A percentile compares a stretch with the other conserved stretches of the same genome.
Evolutionary conservation across 2,113 vertebrate species (phyloP).

Genomic region (Leiothrix lutea): DNA sequence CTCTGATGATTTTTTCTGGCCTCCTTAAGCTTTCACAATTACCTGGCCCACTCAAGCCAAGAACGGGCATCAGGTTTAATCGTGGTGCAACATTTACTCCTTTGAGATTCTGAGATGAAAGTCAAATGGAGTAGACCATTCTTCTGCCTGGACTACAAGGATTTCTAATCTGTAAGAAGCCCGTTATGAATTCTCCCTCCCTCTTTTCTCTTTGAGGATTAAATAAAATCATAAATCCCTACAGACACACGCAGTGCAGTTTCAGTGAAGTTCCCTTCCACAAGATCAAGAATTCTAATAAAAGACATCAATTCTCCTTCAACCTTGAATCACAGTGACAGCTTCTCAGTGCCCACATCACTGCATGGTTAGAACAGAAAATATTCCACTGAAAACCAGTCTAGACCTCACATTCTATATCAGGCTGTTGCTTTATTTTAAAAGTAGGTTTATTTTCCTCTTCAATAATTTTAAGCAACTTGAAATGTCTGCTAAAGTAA

Average conservation of each 20-base stretch:
- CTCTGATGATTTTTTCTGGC: not conserved
- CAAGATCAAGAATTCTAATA: constrained; percentile 31
- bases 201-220: not conserved
- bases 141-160: not conserved
- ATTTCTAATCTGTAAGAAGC: not conserved
- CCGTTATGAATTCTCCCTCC: not conserved
- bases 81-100: not conserved
- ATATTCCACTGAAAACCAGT: constrained; percentile 19
- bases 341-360: not conserved
- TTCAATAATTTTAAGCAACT: constrained; percentile 55
- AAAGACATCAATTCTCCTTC: constrained; percentile 7
- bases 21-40: not conserved
- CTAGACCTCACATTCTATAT: constrained; percentile 36
- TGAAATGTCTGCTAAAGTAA: constrained; percentile 39
- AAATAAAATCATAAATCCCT: constrained; percentile 23
- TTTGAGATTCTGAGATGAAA: constrained; percentile 27
- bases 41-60: not conserved
- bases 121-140: not conserved
- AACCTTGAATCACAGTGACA: not conserved
- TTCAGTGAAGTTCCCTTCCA: not conserved
- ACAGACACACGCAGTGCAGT: not conserved
- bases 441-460: constrained; percentile 51
- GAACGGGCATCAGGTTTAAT: not conserved
- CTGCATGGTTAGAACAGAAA: not conserved
- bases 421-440: constrained; percentile 48